A percentile compares a stretch with the other conserved stretches of the same genome.
Evolutionary conservation across 2,113 vertebrate species (phyloP).

Genomic region (Ptilorrhoa leucosticta): DNA sequence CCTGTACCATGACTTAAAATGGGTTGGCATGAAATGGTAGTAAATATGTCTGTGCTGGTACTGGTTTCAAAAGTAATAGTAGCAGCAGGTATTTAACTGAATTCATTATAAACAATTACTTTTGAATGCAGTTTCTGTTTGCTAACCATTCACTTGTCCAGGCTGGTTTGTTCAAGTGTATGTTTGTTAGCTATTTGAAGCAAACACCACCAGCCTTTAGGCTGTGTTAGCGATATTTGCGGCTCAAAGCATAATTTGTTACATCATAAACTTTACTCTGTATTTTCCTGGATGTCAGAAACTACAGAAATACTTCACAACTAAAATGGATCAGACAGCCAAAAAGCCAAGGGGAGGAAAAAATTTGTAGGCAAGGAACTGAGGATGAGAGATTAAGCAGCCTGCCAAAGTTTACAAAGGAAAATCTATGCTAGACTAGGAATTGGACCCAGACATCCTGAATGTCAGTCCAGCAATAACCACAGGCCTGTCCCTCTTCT

Average conservation of each 20-base stretch:
- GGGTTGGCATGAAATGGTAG: background rate
- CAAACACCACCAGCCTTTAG: background rate
- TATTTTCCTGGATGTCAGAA: constrained; percentile 30
- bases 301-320: constrained; percentile 4
- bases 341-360: constrained; percentile 9
- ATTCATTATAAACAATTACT: background rate
- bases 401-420: constrained; percentile 33
- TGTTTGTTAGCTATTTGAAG: background rate
- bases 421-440: constrained; percentile 39
- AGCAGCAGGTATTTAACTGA: background rate
- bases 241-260: background rate
- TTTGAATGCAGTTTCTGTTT: background rate
- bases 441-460: constrained; percentile 51
- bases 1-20: background rate
- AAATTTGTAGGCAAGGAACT: background rate
- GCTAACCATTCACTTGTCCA: background rate
- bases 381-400: background rate
- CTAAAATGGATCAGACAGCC: background rate
- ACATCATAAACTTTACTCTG: background rate
- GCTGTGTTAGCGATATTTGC: background rate
- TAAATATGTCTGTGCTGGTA: background rate
- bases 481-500: constrained; percentile 21
- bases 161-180: background rate
- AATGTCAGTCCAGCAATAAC: constrained; percentile 22
- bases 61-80: background rate